A percentile compares a stretch with the other conserved stretches of the same genome.
Conservation (phyloP, 2,797 vertebrate genomes). For the Anas flavirostris region DNA sequence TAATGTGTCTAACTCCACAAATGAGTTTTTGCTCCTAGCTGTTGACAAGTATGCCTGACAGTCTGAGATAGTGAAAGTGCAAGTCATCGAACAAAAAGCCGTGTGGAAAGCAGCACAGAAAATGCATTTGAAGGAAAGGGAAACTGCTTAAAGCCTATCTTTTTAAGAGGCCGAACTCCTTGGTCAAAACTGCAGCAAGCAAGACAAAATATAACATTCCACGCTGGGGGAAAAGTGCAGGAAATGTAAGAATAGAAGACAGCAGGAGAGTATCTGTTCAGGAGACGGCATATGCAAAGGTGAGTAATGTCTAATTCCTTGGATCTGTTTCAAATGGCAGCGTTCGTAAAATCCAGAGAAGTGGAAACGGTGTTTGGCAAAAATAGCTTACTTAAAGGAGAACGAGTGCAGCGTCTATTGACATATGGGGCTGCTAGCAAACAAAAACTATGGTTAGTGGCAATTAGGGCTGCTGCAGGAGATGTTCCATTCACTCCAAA, state of each 20-base stretch:
- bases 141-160: slow-evolving; percentile 16
- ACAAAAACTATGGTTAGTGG: slow-evolving; percentile 10
- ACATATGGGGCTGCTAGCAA: neutral
- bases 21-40: slow-evolving; percentile 40
- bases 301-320: slow-evolving; percentile 48
- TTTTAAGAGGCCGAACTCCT: neutral
- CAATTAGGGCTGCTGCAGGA: neutral
- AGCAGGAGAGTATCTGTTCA: slow-evolving; percentile 17
- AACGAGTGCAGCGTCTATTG: neutral
- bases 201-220: slow-evolving; percentile 51
- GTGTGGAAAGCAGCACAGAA: slow-evolving; percentile 8
- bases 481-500: neutral
- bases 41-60: slow-evolving; percentile 13
- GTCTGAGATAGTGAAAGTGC: slow-evolving; percentile 68
- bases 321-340: slow-evolving; percentile 63
- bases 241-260: slow-evolving; percentile 30
- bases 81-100: slow-evolving; percentile 62
- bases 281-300: slow-evolving; percentile 37
- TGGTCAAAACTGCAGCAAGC: slow-evolving; percentile 6
- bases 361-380: slow-evolving; percentile 49
- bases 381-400: slow-evolving; percentile 51
- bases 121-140: slow-evolving; percentile 18
- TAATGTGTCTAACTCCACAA: slow-evolving; percentile 45
- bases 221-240: neutral
- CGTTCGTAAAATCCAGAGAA: slow-evolving; percentile 43